Evolutionary conservation across 2,888 invertebrate species (phyloP).

Genomic region (Caenorhabditis wallacei): DNA sequence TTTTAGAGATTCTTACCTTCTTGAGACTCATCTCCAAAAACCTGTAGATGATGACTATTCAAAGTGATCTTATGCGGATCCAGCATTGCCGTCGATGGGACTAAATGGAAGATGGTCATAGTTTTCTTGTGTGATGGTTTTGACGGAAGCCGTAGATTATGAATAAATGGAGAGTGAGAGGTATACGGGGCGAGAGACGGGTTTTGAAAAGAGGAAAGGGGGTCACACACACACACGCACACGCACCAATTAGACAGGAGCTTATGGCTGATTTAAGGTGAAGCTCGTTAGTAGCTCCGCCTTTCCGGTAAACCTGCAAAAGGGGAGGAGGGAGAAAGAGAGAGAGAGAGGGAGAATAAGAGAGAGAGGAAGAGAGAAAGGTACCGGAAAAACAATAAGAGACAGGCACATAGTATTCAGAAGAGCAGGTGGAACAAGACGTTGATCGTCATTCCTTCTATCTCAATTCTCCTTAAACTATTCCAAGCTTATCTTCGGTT

Average conservation of each 20-base stretch:
- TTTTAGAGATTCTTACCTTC: constrained; percentile 31
- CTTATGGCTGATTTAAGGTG: constrained; percentile 48
- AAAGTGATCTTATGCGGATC: constrained; percentile 37
- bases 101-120: constrained; percentile 50
- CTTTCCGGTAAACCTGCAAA: constrained; percentile 30
- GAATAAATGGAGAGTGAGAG: neutral
- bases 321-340: neutral
- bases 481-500: no score
- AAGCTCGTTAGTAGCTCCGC: constrained; percentile 51
- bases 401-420: neutral
- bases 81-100: constrained; percentile 9
- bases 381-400: neutral
- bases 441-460: neutral
- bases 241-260: constrained; percentile 48
- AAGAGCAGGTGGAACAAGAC: no score
- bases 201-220: constrained; percentile 6
- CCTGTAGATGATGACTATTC: neutral
- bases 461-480: no score
- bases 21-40: constrained; percentile 36
- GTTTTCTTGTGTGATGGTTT: constrained; percentile 5
- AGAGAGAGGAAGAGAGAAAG: neutral
- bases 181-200: constrained; percentile 5
- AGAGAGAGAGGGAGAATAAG: constrained; percentile 14
- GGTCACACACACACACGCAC: constrained; percentile 27
- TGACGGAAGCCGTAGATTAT: constrained; percentile 49